phyloP scores from a whole-genome alignment of 2,113 vertebrate genomes.

The Atherinomorus stipes region DNA sequence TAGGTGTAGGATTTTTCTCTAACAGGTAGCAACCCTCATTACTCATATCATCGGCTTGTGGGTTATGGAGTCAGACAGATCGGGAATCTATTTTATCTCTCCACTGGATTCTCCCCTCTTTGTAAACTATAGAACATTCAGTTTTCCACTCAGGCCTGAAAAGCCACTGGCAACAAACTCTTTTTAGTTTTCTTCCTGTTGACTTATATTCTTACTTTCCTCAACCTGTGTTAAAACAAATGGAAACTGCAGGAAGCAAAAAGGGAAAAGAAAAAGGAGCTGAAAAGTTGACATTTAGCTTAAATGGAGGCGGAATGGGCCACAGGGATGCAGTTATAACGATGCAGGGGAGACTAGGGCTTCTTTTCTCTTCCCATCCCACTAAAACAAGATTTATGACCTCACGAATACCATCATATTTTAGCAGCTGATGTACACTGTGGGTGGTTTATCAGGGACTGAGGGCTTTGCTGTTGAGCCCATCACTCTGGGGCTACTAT shows the following conservation, averaged over 20 bases:
- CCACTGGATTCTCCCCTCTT: constrained; percentile 51
- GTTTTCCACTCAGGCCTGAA: constrained; percentile 60
- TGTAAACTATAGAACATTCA: constrained; percentile 49
- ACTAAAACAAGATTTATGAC: constrained; percentile 85
- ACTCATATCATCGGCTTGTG: constrained; percentile 65
- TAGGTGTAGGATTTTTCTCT: constrained; percentile 62
- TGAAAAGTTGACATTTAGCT: constrained; percentile 86
- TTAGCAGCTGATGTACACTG: constrained; percentile 80
- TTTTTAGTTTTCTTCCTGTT: constrained; percentile 74
- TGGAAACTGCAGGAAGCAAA: constrained; percentile 71
- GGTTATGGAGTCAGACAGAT: constrained; percentile 65
- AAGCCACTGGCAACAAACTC: constrained; percentile 67
- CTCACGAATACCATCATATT: constrained; percentile 82
- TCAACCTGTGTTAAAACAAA: constrained; percentile 79
- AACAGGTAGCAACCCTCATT: constrained; percentile 64
- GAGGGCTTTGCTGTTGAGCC: constrained; percentile 80
- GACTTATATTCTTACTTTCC: constrained; percentile 76
- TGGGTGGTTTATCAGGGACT: constrained; percentile 84
- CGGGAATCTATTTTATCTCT: constrained; percentile 73
- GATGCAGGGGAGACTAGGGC: constrained; percentile 76
- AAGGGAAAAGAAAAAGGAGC: constrained; percentile 49
- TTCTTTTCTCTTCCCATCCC: constrained; percentile 71
- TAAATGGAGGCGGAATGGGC: constrained; percentile 83
- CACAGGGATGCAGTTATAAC: constrained; percentile 79
- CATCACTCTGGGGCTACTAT: constrained; percentile 74